Evolutionary conservation across 2,113 vertebrate species (phyloP), one percentile per base, ranked within the genome.

Genomic region (Alethe castanea): DNA sequence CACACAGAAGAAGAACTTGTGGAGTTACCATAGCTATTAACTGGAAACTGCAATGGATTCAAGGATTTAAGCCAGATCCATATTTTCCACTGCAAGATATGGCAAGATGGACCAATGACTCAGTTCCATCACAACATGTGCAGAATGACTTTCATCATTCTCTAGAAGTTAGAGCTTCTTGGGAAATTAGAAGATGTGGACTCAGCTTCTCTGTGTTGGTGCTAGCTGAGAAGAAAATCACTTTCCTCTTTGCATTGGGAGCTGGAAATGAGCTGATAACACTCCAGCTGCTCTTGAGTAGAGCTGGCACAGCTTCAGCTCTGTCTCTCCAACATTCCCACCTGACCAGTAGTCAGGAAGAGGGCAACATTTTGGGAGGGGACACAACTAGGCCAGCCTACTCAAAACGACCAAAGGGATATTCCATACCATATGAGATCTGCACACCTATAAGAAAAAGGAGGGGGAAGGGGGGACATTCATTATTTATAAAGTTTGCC

Each of bases 261-360:
- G 3, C 28, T n/a, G 40, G 69, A 29, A 38, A 52, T 16, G 11
- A 74, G 28, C 45, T 45, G 60, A 5, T 45, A 60, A 25, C 24
- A 18, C 38, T n/a, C 5, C 38, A 29, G 19, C 53, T 60, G 20
- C n/a, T 45, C 53, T 24, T 67, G 45, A 53, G 28, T 28, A 59
- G 67, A 1, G 1, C 36, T 45, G 28, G 36, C 45, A 74, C 53
- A 81, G 28, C 28, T 14, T 45, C 69, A 53, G 12, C 0, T 0
- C 26, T 44, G 5, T 65, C 36, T 66, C 26, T 79, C 57, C 69
- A 45, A 12, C 19, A 60, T n/a, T 66, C 23, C 44, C 23, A 14
- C 60, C 76, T 36, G 26, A 66, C 3, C 44, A 50, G 12, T 4
- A 24, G 15, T 15, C 33, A 38, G 9, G 5, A 14, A 1, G 3